Conservation (phyloP, 2,888 invertebrate species). For the Fabriciana adippe region DNA sequence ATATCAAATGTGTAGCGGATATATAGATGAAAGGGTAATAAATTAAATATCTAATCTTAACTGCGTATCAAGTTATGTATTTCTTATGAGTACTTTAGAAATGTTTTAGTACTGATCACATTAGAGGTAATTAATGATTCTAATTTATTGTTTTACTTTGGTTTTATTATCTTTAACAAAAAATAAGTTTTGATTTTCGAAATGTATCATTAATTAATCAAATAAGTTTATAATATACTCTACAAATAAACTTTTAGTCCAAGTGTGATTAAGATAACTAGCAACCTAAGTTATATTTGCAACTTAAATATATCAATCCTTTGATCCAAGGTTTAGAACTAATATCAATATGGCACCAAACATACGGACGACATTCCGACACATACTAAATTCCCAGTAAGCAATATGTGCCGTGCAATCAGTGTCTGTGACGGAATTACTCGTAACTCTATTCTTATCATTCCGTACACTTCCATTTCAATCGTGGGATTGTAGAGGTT, state of each 20-base stretch:
- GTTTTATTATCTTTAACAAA: too few relatives aligned
- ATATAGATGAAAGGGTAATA: slow-evolving; percentile 18
- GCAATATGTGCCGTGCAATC: slow-evolving; percentile 31
- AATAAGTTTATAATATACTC: too few relatives aligned
- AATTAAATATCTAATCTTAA: slow-evolving; percentile 1
- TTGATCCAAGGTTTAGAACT: not conserved
- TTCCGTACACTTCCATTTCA: slow-evolving; percentile 23
- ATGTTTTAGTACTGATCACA: not conserved
- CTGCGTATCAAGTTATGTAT: not conserved
- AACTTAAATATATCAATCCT: too few relatives aligned
- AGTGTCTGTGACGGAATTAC: slow-evolving; percentile 23
- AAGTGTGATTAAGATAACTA: too few relatives aligned
- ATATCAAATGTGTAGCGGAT: slow-evolving; percentile 20
- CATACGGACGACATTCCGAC: slow-evolving; percentile 29
- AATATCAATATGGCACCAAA: slow-evolving; percentile 10
- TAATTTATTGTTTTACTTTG: too few relatives aligned
- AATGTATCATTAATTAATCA: too few relatives aligned
- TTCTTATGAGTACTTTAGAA: not conserved
- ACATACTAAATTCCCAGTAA: slow-evolving; percentile 30
- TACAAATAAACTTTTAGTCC: too few relatives aligned
- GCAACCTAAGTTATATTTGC: too few relatives aligned
- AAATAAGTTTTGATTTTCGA: too few relatives aligned
- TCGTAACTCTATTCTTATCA: slow-evolving; percentile 22
- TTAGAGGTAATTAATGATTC: too few relatives aligned
- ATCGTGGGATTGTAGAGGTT: slow-evolving; percentile 19